Evolutionary conservation across 2,113 vertebrate species (phyloP).

Genomic region (Tauraco erythrolophus): DNA sequence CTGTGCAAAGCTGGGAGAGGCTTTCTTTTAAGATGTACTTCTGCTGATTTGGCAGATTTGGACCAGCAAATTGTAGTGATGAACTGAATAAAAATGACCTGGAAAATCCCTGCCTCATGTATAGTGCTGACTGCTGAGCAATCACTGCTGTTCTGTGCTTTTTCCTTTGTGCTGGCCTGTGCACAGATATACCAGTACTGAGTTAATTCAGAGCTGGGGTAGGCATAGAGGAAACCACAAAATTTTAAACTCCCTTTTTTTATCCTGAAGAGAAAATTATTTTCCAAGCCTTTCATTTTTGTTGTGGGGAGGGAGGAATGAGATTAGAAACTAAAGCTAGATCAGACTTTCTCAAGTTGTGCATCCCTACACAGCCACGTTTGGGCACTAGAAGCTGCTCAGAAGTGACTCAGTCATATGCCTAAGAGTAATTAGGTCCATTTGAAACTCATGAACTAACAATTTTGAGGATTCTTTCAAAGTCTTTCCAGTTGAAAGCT

Average conservation of each 20-base stretch:
- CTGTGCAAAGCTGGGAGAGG: not conserved
- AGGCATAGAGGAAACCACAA: not conserved
- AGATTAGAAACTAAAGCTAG: not conserved
- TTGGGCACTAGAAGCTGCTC: not conserved
- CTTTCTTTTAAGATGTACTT: slow-evolving; percentile 47
- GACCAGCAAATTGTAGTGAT: slow-evolving; percentile 25
- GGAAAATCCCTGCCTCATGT: slow-evolving; percentile 59
- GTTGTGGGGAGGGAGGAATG: not conserved
- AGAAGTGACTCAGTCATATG: not conserved
- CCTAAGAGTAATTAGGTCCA: not conserved
- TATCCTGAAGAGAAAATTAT: not conserved
- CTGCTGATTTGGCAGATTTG: slow-evolving; percentile 47
- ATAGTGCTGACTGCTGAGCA: slow-evolving; percentile 62
- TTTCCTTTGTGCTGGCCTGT: slow-evolving; percentile 36
- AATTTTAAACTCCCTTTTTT: not conserved
- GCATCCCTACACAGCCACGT: not conserved
- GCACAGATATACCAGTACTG: not conserved
- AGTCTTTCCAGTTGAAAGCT: not conserved
- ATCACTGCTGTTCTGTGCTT: slow-evolving; percentile 40
- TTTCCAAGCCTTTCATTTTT: slow-evolving; percentile 3
- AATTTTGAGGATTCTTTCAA: not conserved
- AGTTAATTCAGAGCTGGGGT: not conserved
- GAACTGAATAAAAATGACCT: slow-evolving; percentile 53
- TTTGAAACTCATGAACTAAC: not conserved
- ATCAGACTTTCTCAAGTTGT: not conserved